Conservation (phyloP, 2,113 vertebrate species). For the Cavia aperea region DNA sequence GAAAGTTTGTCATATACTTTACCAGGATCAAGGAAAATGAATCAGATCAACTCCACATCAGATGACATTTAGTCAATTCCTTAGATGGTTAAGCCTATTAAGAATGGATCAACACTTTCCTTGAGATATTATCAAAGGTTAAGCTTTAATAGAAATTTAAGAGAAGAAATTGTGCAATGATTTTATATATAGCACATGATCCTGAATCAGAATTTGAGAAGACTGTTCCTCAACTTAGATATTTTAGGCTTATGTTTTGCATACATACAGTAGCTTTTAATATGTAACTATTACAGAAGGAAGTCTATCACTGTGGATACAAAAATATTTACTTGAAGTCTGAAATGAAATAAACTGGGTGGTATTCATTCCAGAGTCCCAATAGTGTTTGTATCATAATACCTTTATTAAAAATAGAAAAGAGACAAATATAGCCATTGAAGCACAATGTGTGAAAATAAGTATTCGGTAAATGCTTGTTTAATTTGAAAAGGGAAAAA, state of each 20-base stretch:
- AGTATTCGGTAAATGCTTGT: not conserved
- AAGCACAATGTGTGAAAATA: slow-evolving; percentile 34
- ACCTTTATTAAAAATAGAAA: slow-evolving; percentile 30
- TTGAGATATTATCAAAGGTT: slow-evolving; percentile 7
- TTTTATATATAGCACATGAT: not conserved
- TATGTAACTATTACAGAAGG: not conserved
- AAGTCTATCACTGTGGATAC: not conserved
- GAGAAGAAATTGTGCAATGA: not conserved
- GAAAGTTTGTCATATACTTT: not conserved
- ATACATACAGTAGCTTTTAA: not conserved
- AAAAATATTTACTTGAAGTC: slow-evolving; percentile 41
- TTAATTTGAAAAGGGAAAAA: slow-evolving; percentile 27
- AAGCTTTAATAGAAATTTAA: slow-evolving; percentile 32
- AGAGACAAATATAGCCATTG: not conserved
- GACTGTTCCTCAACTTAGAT: not conserved
- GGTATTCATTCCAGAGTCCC: not conserved
- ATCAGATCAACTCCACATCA: slow-evolving; percentile 6
- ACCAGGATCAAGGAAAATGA: not conserved
- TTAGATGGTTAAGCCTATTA: slow-evolving; percentile 1
- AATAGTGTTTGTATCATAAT: not conserved
- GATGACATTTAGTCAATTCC: slow-evolving; percentile 40
- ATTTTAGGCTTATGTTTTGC: not conserved
- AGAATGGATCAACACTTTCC: not conserved
- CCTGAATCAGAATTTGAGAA: not conserved
- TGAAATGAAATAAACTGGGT: not conserved